phyloP scores from a whole-genome alignment of 2,113 vertebrate species.

The Vidua chalybeata region DNA sequence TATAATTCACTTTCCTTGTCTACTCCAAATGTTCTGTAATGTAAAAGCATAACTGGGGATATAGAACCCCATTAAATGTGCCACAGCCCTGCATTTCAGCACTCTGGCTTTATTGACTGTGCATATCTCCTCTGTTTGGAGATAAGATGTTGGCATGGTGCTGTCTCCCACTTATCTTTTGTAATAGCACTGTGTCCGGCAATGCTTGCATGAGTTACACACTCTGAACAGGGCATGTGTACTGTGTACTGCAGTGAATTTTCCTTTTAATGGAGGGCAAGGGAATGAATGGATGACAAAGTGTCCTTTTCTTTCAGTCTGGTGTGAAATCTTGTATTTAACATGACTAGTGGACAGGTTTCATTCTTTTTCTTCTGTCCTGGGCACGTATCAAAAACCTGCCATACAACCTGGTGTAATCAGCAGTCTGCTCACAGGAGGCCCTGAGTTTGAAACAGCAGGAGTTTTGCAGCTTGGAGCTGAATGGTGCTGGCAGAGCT shows the following conservation, averaged over 20 bases:
- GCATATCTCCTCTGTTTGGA: neutral
- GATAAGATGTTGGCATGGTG: neutral
- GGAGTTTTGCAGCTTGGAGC: slow-evolving; percentile 14
- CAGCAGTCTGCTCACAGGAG: slow-evolving; percentile 44
- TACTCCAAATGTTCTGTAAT: neutral
- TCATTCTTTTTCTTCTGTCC: neutral
- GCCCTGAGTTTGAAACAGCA: neutral
- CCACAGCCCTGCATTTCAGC: fast-evolving
- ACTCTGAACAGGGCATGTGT: neutral
- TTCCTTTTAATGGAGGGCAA: neutral
- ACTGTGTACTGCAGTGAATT: neutral
- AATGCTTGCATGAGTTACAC: neutral
- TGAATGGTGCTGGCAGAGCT: slow-evolving; percentile 50
- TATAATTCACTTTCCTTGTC: neutral
- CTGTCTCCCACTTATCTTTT: neutral
- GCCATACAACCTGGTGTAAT: slow-evolving; percentile 1
- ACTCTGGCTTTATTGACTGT: neutral
- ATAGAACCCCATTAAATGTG: neutral
- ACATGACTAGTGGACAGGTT: neutral
- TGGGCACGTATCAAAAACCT: neutral
- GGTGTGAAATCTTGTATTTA: neutral
- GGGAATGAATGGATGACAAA: neutral
- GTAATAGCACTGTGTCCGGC: neutral
- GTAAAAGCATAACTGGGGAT: neutral
- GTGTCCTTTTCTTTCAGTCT: neutral